Percentiles rank a stretch among this genome's conserved stretches.
phyloP scores from a whole-genome alignment of 2,888 invertebrate genomes.

The Monochamus alternatus region DNA sequence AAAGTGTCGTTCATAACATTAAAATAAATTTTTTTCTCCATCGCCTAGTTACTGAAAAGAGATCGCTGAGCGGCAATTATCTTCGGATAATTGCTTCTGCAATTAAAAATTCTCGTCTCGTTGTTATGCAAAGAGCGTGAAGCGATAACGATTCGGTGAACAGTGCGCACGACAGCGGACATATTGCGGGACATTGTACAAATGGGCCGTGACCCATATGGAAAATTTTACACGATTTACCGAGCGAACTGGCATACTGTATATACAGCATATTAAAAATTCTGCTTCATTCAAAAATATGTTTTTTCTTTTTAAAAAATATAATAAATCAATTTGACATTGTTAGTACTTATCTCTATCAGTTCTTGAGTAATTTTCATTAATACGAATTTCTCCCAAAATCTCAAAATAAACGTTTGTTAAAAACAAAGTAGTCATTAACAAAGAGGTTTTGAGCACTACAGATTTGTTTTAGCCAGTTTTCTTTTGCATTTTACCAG shows the following conservation, averaged over 20 bases:
- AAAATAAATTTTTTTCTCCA: not conserved
- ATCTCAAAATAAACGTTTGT: no score
- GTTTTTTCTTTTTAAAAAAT: no score
- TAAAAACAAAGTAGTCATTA: no score
- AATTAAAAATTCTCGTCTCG: slow-evolving; percentile 3
- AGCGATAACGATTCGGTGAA: slow-evolving; percentile 43
- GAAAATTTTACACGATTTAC: slow-evolving; percentile 35
- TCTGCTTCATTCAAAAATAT: no score
- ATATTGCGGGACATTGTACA: slow-evolving; percentile 44
- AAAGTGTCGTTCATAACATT: not conserved
- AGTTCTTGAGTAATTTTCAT: no score
- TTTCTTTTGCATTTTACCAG: no score
- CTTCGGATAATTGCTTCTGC: not conserved
- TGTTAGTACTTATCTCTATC: no score
- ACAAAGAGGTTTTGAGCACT: no score
- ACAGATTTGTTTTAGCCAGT: no score
- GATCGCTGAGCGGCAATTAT: not conserved
- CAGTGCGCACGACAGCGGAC: slow-evolving; percentile 34
- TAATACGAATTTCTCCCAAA: no score
- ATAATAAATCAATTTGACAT: no score
- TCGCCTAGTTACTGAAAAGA: not conserved
- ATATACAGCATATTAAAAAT: no score
- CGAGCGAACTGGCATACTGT: slow-evolving; percentile 18
- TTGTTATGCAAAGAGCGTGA: slow-evolving; percentile 37
- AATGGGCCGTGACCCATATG: slow-evolving; percentile 31